phyloP scores from a whole-genome alignment of 2,888 invertebrate species.

The Dryadula phaetusa region DNA sequence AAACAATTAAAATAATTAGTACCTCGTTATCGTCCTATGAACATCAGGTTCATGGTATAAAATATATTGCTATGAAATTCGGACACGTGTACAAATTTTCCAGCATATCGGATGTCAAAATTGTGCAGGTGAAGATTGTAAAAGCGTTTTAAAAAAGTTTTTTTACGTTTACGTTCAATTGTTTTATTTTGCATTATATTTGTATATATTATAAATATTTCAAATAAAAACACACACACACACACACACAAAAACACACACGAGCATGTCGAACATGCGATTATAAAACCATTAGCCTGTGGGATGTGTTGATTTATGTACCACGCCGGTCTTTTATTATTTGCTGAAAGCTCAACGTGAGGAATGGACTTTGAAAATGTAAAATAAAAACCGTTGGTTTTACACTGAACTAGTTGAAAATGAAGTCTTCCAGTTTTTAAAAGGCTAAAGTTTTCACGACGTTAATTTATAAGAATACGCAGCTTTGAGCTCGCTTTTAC shows the following conservation, averaged over 20 bases:
- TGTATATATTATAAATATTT: too few relatives aligned
- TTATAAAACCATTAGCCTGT: slow-evolving; percentile 47
- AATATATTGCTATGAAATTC: too few relatives aligned
- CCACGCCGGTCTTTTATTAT: slow-evolving; percentile 49
- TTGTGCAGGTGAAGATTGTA: too few relatives aligned
- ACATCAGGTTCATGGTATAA: too few relatives aligned
- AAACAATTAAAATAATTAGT: too few relatives aligned
- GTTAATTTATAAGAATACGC: slow-evolving; percentile 8
- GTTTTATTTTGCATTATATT: too few relatives aligned
- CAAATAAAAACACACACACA: slow-evolving; percentile 19
- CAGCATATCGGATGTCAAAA: too few relatives aligned
- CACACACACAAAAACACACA: too few relatives aligned
- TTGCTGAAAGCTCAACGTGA: slow-evolving; percentile 48
- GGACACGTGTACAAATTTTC: too few relatives aligned
- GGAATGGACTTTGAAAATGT: slow-evolving; percentile 41
- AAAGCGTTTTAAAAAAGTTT: too few relatives aligned
- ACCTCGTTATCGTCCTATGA: too few relatives aligned
- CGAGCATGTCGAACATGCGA: slow-evolving; percentile 30
- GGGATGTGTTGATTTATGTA: slow-evolving; percentile 52
- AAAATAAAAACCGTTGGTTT: slow-evolving; percentile 12
- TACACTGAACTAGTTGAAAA: not conserved
- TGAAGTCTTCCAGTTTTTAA: slow-evolving; percentile 2
- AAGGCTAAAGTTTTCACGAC: not conserved
- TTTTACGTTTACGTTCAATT: too few relatives aligned
- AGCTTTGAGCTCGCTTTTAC: not conserved